A percentile compares a stretch with the other conserved stretches of the same genome.
Evolutionary conservation across 1,140 invertebrate genomes (phyloP).

Genomic region (Lepidostoma basale): DNA sequence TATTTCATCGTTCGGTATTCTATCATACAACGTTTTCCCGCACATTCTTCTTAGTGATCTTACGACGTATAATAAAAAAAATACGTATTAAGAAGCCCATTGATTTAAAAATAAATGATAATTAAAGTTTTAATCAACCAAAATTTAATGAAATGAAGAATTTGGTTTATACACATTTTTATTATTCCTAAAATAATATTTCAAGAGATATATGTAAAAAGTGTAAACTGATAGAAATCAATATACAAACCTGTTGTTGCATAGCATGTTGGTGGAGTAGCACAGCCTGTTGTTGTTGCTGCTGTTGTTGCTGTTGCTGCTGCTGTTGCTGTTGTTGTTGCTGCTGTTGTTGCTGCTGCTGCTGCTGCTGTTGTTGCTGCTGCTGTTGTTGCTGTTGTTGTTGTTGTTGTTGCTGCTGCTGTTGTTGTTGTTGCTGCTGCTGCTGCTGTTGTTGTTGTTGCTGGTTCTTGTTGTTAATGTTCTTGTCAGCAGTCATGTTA

Average conservation of each 20-base stretch:
- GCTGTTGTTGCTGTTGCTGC: constrained; percentile 48
- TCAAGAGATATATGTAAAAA: too few relatives aligned
- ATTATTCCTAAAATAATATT: too few relatives aligned
- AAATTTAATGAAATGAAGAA: too few relatives aligned
- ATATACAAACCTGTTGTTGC: constrained; percentile 49
- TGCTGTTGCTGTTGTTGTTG: constrained; percentile 51
- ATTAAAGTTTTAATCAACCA: too few relatives aligned
- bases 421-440: constrained; percentile 38
- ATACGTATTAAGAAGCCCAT: too few relatives aligned
- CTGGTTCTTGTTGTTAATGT: constrained; percentile 50
- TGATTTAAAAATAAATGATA: too few relatives aligned
- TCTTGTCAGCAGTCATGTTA: constrained; percentile 54
- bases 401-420: constrained; percentile 54
- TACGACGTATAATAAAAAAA: too few relatives aligned
- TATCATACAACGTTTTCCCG: too few relatives aligned
- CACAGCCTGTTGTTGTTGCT: constrained; percentile 50
- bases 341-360: constrained; percentile 32
- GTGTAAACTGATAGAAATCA: too few relatives aligned
- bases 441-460: constrained; percentile 49
- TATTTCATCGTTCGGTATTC: too few relatives aligned
- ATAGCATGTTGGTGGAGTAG: constrained; percentile 55
- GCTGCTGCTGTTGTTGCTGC: constrained; percentile 20
- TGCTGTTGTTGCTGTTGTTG: constrained; percentile 40
- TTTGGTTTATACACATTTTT: too few relatives aligned
- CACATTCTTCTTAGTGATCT: too few relatives aligned